phyloP scores from a whole-genome alignment of 2,797 vertebrate genomes.

The Esox masquinongy region DNA sequence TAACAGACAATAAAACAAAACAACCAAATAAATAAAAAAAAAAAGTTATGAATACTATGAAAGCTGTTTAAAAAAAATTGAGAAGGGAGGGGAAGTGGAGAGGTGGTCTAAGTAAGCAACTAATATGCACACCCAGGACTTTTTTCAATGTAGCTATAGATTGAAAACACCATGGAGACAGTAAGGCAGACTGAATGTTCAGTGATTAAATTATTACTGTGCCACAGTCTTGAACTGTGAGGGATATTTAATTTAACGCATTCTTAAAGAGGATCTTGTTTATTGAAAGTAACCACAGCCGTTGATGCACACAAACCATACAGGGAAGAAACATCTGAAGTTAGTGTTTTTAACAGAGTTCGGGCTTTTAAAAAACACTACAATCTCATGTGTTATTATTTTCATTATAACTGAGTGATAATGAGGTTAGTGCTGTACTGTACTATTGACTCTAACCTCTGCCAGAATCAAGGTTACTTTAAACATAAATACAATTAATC shows the following conservation, averaged over 20 bases:
- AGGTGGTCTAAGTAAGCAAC: neutral
- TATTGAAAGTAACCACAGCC: neutral
- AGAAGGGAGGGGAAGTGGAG: neutral
- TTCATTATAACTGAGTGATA: too few species aligned
- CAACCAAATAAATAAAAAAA: constrained; percentile 20
- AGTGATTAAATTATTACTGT: constrained; percentile 7
- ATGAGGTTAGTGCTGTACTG: neutral
- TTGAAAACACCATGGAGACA: neutral
- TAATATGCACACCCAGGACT: constrained; percentile 5
- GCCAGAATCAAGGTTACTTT: neutral
- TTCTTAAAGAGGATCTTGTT: neutral
- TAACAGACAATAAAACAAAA: constrained; percentile 20
- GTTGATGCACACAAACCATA: neutral
- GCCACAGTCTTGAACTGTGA: constrained; percentile 4
- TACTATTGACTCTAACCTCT: neutral
- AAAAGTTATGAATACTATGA: constrained; percentile 19
- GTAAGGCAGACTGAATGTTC: constrained; percentile 21
- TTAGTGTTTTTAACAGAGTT: too few species aligned
- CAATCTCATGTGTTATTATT: neutral
- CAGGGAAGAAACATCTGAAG: neutral
- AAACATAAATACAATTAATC: neutral
- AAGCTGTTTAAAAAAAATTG: too few species aligned
- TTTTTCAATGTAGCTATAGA: constrained; percentile 11
- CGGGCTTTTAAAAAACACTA: neutral
- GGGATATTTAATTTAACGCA: neutral